Conservation (phyloP, 1,140 invertebrate genomes). For the Phenacoccus solenopsis region DNA sequence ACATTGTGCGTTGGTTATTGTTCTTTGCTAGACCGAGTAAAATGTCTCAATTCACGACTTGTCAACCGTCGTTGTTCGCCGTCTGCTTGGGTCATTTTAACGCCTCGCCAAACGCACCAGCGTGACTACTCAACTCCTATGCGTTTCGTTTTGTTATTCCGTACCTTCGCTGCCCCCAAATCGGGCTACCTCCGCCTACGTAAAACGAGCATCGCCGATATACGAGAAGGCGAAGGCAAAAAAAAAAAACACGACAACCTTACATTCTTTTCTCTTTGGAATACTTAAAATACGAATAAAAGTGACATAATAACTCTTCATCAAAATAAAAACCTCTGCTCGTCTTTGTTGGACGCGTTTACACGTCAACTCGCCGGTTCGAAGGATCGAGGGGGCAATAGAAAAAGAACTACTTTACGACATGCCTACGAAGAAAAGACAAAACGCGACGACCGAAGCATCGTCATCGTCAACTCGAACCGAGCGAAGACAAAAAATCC, state of each 20-base stretch:
- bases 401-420: no score
- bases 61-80: not conserved
- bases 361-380: not conserved
- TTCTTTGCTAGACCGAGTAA: not conserved
- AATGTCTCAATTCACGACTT: not conserved
- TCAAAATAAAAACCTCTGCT: not conserved
- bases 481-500: no score
- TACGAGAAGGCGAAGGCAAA: no score
- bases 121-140: not conserved
- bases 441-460: no score
- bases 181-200: no score
- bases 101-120: not conserved
- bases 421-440: no score
- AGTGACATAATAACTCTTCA: constrained; percentile 2
- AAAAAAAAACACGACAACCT: not conserved
- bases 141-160: not conserved
- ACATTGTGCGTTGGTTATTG: not conserved
- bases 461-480: no score
- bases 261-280: not conserved
- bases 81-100: no score
- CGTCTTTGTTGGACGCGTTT: not conserved
- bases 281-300: constrained; percentile 3
- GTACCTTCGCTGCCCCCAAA: not conserved
- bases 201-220: no score
- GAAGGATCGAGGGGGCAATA: not conserved